Evolutionary conservation across 2,888 invertebrate genomes (phyloP).

Genomic region (Caenorhabditis parvicauda): DNA sequence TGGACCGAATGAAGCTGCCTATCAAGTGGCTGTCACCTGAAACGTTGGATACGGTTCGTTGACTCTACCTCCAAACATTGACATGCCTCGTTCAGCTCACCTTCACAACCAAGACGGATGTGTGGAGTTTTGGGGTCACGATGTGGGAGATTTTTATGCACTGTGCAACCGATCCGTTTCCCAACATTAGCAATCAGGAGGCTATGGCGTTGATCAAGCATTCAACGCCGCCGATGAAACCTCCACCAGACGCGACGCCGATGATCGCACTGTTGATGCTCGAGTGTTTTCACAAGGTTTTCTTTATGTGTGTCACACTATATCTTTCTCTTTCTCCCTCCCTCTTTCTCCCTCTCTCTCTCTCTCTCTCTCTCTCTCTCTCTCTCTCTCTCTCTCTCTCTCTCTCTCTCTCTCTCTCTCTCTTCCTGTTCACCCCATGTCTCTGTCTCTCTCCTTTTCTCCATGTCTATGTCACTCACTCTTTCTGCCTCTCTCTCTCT

Average conservation of each 20-base stretch:
- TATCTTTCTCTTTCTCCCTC: background rate
- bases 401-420: too few relatives aligned
- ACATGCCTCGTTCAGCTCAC: slow-evolving; percentile 7
- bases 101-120: slow-evolving; percentile 45
- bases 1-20: slow-evolving; percentile 40
- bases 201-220: slow-evolving; percentile 19
- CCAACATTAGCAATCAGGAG: slow-evolving; percentile 28
- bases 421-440: too few relatives aligned
- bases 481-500: too few relatives aligned
- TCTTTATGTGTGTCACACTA: background rate
- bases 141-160: slow-evolving; percentile 39
- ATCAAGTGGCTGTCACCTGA: slow-evolving; percentile 49
- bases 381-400: too few relatives aligned
- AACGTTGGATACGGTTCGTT: slow-evolving; percentile 19
- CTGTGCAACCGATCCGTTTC: slow-evolving; percentile 37
- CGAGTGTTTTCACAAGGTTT: slow-evolving; percentile 20
- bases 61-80: background rate
- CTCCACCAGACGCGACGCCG: slow-evolving; percentile 17
- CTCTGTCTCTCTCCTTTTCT: too few relatives aligned
- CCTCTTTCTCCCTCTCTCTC: too few relatives aligned
- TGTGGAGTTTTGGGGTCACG: slow-evolving; percentile 39
- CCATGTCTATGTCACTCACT: too few relatives aligned
- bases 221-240: slow-evolving; percentile 8
- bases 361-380: too few relatives aligned
- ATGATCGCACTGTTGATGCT: slow-evolving; percentile 16